Percentiles rank a stretch among this genome's conserved stretches.
Conservation (phyloP, 1,140 invertebrate species). For the Sminthurinus signatus region DNA sequence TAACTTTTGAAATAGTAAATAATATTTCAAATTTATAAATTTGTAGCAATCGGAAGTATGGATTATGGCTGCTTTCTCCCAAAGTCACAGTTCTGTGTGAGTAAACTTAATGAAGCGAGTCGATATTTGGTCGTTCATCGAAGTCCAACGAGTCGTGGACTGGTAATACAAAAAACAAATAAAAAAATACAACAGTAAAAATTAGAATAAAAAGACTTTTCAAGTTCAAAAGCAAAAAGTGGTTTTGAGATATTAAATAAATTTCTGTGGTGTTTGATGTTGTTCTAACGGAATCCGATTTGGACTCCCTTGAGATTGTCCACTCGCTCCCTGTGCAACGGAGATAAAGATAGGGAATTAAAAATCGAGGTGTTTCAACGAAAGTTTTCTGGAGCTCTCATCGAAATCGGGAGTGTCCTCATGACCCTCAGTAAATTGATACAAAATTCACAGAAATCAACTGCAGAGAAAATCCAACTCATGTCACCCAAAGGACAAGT, state of each 20-base stretch:
- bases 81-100: constrained; percentile 50
- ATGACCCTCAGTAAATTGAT: constrained; percentile 46
- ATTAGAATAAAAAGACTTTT: no score
- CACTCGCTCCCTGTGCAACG: constrained; percentile 47
- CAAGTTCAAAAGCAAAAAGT: no score
- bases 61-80: constrained; percentile 20
- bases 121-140: constrained; percentile 47
- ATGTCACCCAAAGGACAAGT: constrained; percentile 22
- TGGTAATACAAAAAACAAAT: no score
- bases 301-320: constrained; percentile 28
- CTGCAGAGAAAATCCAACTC: constrained; percentile 39
- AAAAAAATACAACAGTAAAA: no score
- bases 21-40: no score
- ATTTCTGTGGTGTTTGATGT: no score
- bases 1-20: no score
- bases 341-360: constrained; percentile 53
- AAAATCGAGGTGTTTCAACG: constrained; percentile 47
- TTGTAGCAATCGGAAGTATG: no score
- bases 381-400: constrained; percentile 47
- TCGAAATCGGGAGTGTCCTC: constrained; percentile 48
- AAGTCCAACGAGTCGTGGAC: constrained; percentile 21
- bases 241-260: no score
- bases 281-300: constrained; percentile 30
- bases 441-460: constrained; percentile 38
- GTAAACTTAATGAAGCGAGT: constrained; percentile 49